These are phyloP conservation scores for Agrilus biguttatus DNA, from an alignment of 2,888 invertebrate species.

Conservation along the genomic window DNA sequence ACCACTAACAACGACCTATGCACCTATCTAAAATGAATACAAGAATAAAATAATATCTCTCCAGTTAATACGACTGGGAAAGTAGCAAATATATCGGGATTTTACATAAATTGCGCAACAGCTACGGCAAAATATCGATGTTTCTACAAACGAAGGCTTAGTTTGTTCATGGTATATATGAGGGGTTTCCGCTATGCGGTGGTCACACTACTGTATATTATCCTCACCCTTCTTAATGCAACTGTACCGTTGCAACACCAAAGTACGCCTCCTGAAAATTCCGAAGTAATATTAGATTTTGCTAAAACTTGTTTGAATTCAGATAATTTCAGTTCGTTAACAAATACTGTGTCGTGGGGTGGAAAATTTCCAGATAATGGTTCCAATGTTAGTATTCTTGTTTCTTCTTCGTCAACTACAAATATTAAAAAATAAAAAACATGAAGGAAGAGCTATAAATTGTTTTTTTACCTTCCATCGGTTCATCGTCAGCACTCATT, in stretches of 20 bases:
- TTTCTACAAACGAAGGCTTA: too few species aligned
- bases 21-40: too few species aligned
- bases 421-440: not conserved
- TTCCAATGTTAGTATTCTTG: slow-evolving; percentile 55
- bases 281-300: slow-evolving; percentile 63
- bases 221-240: slow-evolving; percentile 66
- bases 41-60: too few species aligned
- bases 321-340: slow-evolving; percentile 85
- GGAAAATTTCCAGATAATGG: slow-evolving; percentile 40
- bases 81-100: too few species aligned
- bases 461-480: slow-evolving; percentile 26
- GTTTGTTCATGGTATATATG: too few species aligned
- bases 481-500: slow-evolving; percentile 31
- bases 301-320: slow-evolving; percentile 74
- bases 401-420: slow-evolving; percentile 36
- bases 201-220: not conserved
- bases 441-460: not conserved
- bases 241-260: slow-evolving; percentile 88
- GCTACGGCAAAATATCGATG: too few species aligned
- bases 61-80: too few species aligned
- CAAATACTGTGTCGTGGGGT: slow-evolving; percentile 71
- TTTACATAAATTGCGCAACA: too few species aligned
- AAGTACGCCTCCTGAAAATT: slow-evolving; percentile 82
- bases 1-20: too few species aligned
- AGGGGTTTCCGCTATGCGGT: too few species aligned